A percentile compares a stretch with the other conserved stretches of the same genome.
Conservation (phyloP, 2,113 vertebrate genomes). For the Ailuropoda melanoleuca region DNA sequence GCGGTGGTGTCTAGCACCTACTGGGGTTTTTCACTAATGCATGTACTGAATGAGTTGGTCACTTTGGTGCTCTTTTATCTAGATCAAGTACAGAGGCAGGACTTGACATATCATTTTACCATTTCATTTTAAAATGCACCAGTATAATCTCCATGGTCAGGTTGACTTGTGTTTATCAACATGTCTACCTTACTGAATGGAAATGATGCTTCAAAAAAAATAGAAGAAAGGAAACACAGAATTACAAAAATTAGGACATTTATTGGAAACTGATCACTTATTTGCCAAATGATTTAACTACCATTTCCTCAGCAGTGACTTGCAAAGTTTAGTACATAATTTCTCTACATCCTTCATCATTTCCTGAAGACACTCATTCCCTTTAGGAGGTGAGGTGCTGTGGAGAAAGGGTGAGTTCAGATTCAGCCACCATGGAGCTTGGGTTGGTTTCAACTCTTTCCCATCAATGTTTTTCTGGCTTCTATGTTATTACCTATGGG, state of each 20-base stretch:
- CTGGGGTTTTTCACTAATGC: background rate
- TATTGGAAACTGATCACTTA: conserved; percentile 28
- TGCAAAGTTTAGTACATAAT: background rate
- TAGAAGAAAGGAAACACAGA: conserved; percentile 23
- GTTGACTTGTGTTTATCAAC: background rate
- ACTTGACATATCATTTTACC: background rate
- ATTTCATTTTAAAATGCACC: background rate
- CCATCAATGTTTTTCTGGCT: conserved; percentile 53
- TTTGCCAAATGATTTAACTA: conserved; percentile 49
- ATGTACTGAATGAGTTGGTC: background rate
- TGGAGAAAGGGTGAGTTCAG: background rate
- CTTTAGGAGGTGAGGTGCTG: conserved; percentile 15
- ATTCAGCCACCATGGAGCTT: conserved; percentile 42
- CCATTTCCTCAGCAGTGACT: background rate
- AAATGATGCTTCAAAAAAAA: background rate
- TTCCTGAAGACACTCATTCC: conserved; percentile 34
- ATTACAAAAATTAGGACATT: conserved; percentile 55
- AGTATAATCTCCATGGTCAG: background rate
- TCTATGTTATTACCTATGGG: conserved; percentile 46
- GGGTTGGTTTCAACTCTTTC: conserved; percentile 46
- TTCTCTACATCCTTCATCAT: conserved; percentile 34
- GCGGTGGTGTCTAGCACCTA: background rate
- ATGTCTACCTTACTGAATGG: background rate
- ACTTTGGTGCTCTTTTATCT: background rate
- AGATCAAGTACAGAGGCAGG: background rate